A percentile compares a stretch with the other conserved stretches of the same genome.
phyloP scores from a whole-genome alignment of 2,888 invertebrate species.

The Pyrgus malvae region DNA sequence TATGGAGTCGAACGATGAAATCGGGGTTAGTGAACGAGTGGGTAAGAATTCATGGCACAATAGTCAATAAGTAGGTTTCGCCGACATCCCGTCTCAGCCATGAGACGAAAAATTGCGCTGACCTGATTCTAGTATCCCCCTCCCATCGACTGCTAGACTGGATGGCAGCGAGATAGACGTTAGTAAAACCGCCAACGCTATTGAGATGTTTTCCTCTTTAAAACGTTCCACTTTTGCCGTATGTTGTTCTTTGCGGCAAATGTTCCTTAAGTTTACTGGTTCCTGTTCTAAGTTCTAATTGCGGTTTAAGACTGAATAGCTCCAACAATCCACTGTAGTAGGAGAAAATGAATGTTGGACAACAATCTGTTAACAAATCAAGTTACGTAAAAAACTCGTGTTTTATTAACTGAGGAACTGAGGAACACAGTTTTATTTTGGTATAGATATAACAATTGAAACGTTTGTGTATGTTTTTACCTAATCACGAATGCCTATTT shows the following conservation, averaged over 20 bases:
- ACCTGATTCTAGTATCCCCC: conserved; percentile 45
- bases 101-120: conserved; percentile 57
- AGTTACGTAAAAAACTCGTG: too few relatives aligned
- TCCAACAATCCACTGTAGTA: too few relatives aligned
- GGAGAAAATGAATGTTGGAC: too few relatives aligned
- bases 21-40: conserved; percentile 18
- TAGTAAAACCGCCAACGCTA: conserved; percentile 35
- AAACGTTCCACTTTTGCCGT: not conserved
- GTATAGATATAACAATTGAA: too few relatives aligned
- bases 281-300: not conserved
- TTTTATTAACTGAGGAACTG: too few relatives aligned
- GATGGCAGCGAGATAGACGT: conserved; percentile 47
- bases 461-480: too few relatives aligned
- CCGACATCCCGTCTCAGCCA: conserved; percentile 41
- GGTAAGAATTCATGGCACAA: conserved; percentile 17
- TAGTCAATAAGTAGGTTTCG: conserved; percentile 30
- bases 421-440: too few relatives aligned
- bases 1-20: conserved; percentile 21
- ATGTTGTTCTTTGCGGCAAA: conserved; percentile 1
- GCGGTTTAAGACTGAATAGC: too few relatives aligned
- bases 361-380: too few relatives aligned
- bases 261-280: not conserved
- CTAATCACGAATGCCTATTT: too few relatives aligned
- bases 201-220: conserved; percentile 24
- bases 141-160: conserved; percentile 47